A percentile compares a stretch with the other conserved stretches of the same genome.
phyloP scores from a whole-genome alignment of 2,113 vertebrate genomes.

The Phylloscopus trochilus region DNA sequence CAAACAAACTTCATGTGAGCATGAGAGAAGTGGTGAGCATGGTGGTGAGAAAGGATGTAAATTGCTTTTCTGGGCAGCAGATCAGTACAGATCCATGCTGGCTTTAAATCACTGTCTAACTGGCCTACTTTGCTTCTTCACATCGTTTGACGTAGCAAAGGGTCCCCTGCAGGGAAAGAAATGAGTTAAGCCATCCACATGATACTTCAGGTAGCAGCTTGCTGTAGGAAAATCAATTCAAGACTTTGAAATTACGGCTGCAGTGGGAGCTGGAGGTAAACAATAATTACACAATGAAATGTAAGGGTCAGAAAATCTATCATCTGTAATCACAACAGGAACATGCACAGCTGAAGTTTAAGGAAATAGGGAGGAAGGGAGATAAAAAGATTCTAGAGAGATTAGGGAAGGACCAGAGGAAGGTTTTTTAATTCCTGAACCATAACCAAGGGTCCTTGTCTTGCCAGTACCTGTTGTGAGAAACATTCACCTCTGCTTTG shows the following conservation, averaged over 20 bases:
- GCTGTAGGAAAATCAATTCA: neutral
- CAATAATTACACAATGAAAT: neutral
- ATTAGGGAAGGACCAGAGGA: neutral
- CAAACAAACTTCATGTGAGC: neutral
- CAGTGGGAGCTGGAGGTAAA: neutral
- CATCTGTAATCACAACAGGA: neutral
- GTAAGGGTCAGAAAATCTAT: neutral
- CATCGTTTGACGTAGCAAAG: neutral
- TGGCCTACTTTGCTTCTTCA: neutral
- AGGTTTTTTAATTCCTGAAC: neutral
- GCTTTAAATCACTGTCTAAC: neutral
- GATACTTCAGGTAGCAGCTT: neutral
- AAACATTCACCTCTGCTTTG: fast-evolving
- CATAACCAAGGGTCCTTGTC: neutral
- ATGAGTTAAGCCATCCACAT: neutral
- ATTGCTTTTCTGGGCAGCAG: neutral
- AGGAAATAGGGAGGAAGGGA: neutral
- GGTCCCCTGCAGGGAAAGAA: neutral
- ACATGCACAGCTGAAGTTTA: neutral
- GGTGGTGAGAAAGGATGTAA: neutral
- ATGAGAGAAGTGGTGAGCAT: neutral
- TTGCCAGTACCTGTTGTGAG: neutral
- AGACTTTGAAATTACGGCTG: neutral
- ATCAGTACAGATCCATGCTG: neutral
- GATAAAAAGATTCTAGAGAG: neutral